Base-by-base conservation (phyloP, 1,140 invertebrate genomes). In the Dreissena rostriformis region DNA sequence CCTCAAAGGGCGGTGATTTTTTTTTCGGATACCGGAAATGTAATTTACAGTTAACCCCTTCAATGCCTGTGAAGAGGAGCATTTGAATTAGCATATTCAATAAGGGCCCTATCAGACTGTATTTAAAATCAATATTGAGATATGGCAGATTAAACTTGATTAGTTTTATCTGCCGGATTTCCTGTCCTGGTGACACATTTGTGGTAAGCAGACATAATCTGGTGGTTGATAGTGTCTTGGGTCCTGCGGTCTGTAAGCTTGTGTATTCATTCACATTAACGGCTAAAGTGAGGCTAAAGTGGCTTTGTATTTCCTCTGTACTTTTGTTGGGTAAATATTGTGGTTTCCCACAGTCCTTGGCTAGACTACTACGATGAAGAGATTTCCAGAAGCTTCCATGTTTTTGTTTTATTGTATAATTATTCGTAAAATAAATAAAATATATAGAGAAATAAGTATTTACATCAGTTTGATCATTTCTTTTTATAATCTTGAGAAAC, bases 71-170 rank as follows among this genome's bases (percentile, higher is more conserved):
- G 17, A 61, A 61, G 57, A 24, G 57, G 17, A 61, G 22, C 22
- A 61, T 61, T 61, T 19, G 22, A 61, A 61, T 61, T 61, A 61
- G 22, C 57, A 61, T 61, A 61, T 61, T 61, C 57, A 19, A 24
- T 39, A 61, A n/a, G 15, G 53, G 57, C 29, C 24, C 66, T 66
- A 52, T 70, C 52, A 53, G 39, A 14, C 51, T 68, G 26, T 57
- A 70, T 70, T 70, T 68, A 70, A 79, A 79, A 79, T 79, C 77
- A 79, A 79, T 79, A 79, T 79, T 70, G 55, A 66, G 77, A 79
- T 79, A 71, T 70, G n/a, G n/a, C 1, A 79, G 77, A 79, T 79
- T 79, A 79, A 66, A 24, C 11, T 55, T 53, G 63, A 79, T 57
- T 79, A 29, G 51, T 74, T 52, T 79, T 79, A 79, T 79, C 77